Conservation (phyloP, 2,113 vertebrate species). For the Macroglossus sobrinus region DNA sequence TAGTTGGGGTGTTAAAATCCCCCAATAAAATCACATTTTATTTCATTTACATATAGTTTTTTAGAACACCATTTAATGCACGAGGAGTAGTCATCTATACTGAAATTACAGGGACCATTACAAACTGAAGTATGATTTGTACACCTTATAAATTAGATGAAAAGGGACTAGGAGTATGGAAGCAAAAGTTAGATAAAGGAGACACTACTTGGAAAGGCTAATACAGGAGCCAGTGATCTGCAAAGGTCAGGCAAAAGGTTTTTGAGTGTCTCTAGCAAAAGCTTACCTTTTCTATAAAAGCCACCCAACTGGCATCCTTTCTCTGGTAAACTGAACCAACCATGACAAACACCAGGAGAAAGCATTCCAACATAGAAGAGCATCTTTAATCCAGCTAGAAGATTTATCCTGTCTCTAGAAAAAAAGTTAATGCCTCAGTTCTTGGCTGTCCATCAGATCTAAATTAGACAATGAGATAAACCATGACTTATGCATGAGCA, state of each 20-base stretch:
- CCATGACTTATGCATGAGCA: neutral
- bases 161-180: neutral
- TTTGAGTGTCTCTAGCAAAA: neutral
- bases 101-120: slow-evolving; percentile 24
- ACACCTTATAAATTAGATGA: slow-evolving; percentile 17
- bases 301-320: neutral
- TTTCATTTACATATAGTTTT: slow-evolving; percentile 34
- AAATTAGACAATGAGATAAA: neutral
- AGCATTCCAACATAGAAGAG: neutral
- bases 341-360: neutral
- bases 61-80: slow-evolving; percentile 36
- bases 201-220: neutral
- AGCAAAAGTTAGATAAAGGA: slow-evolving; percentile 18
- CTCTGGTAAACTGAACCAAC: neutral
- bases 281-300: slow-evolving; percentile 47
- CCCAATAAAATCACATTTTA: slow-evolving; percentile 20
- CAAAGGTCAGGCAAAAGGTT: neutral
- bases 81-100: neutral
- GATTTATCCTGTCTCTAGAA: neutral
- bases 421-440: neutral
- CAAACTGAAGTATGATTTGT: slow-evolving; percentile 5
- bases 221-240: neutral
- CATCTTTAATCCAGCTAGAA: neutral
- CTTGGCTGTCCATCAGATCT: neutral
- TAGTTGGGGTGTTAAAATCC: slow-evolving; percentile 24